Percentiles rank a stretch among this genome's conserved stretches.
These are phyloP conservation scores for Bombus sylvicola DNA, from an alignment of 1,140 invertebrate genomes.

Conservation along the genomic window DNA sequence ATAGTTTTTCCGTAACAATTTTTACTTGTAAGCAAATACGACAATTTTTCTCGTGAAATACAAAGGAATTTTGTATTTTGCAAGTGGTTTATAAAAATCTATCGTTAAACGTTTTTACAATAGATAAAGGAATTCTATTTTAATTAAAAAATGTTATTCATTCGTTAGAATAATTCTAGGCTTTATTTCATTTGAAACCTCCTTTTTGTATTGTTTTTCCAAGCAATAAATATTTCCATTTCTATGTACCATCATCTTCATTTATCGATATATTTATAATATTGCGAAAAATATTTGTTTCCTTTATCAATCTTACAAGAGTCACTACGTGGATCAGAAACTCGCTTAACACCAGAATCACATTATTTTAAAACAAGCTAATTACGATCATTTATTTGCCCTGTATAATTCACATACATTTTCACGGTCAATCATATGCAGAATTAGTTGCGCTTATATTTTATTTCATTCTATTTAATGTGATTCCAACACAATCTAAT, in stretches of 20 bases:
- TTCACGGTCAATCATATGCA: not conserved
- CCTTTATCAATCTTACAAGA: not conserved
- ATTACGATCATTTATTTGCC: slow-evolving; percentile 8
- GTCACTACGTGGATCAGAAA: not conserved
- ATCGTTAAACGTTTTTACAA: not conserved
- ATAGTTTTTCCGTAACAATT: not conserved
- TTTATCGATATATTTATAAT: not conserved
- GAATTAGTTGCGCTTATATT: not conserved
- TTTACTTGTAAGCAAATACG: not conserved
- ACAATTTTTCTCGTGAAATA: not conserved
- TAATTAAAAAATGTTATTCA: slow-evolving; percentile 4
- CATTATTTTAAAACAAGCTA: not conserved
- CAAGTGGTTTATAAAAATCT: slow-evolving; percentile 21
- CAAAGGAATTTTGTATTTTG: slow-evolving; percentile 7
- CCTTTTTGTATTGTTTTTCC: not conserved
- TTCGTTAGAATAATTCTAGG: slow-evolving; percentile 34
- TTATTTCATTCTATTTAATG: not conserved
- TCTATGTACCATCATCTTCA: not conserved
- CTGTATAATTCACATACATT: not conserved
- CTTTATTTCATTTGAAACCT: slow-evolving; percentile 33
- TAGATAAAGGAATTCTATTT: slow-evolving; percentile 15
- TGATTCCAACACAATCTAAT: slow-evolving; percentile 29
- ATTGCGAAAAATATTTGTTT: slow-evolving; percentile 27
- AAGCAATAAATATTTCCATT: slow-evolving; percentile 45
- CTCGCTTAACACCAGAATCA: slow-evolving; percentile 45